Percentiles rank a stretch among this genome's conserved stretches.
phyloP scores from a whole-genome alignment of 2,888 invertebrate species.

The Cosmorhoe ocellata region DNA sequence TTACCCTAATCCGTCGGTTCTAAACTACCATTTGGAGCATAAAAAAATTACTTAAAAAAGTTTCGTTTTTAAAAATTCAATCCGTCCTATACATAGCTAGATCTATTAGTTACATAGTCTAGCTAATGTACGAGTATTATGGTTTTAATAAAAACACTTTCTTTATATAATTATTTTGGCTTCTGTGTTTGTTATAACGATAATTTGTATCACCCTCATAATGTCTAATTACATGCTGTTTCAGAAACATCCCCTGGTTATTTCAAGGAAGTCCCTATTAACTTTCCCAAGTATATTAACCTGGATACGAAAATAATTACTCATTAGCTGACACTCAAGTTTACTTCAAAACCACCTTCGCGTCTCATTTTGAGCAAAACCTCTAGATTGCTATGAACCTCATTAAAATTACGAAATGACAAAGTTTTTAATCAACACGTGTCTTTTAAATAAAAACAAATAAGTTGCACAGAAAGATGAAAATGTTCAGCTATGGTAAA shows the following conservation, averaged over 20 bases:
- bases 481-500: not conserved
- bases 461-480: not conserved
- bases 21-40: too few species aligned
- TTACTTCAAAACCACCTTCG: conserved; percentile 14
- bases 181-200: not conserved
- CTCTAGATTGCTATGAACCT: conserved; percentile 12
- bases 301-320: conserved; percentile 21
- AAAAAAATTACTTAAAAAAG: too few species aligned
- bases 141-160: too few species aligned
- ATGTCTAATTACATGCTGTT: conserved; percentile 1
- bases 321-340: conserved; percentile 15
- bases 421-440: conserved; percentile 21
- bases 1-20: too few species aligned
- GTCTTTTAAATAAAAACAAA: conserved; percentile 2
- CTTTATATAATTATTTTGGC: too few species aligned
- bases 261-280: conserved; percentile 9
- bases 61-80: too few species aligned
- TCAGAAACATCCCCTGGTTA: conserved; percentile 9
- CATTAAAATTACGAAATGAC: conserved; percentile 23
- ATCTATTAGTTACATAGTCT: too few species aligned
- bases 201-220: not conserved
- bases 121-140: too few species aligned
- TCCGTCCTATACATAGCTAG: too few species aligned
- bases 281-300: conserved; percentile 12
- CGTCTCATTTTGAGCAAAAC: conserved; percentile 17